These are phyloP conservation scores for Callimorpha dominula DNA, from an alignment of 2,888 invertebrate genomes.

Conservation along the genomic window DNA sequence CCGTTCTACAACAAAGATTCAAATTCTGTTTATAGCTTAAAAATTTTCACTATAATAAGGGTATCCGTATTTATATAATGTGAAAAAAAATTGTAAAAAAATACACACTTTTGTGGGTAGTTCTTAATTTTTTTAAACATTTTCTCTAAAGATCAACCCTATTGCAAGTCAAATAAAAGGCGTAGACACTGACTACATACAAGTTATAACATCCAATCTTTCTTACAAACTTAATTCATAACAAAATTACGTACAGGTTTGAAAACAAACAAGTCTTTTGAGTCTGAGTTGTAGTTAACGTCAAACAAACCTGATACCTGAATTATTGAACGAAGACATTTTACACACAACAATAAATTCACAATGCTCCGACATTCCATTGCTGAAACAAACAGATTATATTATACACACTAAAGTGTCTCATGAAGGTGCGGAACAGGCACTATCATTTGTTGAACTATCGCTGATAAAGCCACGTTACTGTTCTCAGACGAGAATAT, in stretches of 20 bases:
- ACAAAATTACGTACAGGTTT: not conserved
- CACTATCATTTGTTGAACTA: constrained; percentile 18
- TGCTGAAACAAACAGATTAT: constrained; percentile 14
- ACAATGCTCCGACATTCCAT: not conserved
- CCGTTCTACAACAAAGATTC: too few species aligned
- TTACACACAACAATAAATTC: not conserved
- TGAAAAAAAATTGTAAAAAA: too few species aligned
- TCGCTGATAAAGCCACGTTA: constrained; percentile 27
- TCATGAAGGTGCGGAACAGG: not conserved
- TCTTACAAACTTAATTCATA: not conserved
- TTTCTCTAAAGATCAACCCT: not conserved
- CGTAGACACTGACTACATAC: too few species aligned
- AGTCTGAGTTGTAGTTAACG: not conserved
- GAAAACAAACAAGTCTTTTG: not conserved
- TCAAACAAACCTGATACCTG: not conserved
- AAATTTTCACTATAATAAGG: too few species aligned
- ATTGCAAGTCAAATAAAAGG: too few species aligned
- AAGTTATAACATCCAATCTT: not conserved
- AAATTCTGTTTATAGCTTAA: too few species aligned
- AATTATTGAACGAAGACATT: constrained; percentile 16
- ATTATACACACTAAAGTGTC: constrained; percentile 3
- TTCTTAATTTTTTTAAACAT: not conserved
- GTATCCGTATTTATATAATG: too few species aligned
- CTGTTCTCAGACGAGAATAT: constrained; percentile 23
- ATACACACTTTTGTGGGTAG: too few species aligned